These are phyloP conservation scores for Philopedon plagiatum DNA, from an alignment of 2,888 invertebrate species.

Conservation along the genomic window DNA sequence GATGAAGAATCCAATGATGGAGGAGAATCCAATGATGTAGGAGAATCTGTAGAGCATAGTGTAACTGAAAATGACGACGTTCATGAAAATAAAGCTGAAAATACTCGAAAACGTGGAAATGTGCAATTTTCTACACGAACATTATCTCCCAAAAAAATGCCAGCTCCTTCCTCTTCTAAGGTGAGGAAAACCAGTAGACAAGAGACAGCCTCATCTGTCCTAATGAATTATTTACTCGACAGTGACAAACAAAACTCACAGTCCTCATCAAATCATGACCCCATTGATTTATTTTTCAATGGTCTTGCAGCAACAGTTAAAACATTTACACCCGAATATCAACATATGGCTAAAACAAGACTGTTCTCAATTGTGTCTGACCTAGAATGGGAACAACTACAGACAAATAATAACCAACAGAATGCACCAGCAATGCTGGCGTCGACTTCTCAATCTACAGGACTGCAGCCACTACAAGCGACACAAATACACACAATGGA, in stretches of 20 bases:
- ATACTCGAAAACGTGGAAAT: conserved; percentile 5
- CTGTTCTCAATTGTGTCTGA: conserved; percentile 12
- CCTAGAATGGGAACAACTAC: neutral
- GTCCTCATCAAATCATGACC: conserved; percentile 8
- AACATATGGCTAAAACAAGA: conserved; percentile 9
- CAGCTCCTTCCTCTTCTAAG: neutral
- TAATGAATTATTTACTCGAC: conserved; percentile 17
- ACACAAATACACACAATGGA: neutral
- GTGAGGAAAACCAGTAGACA: conserved; percentile 9
- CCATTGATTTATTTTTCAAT: conserved; percentile 11
- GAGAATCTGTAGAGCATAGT: neutral
- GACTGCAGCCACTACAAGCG: no score
- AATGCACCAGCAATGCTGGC: conserved; percentile 9
- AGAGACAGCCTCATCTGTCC: neutral
- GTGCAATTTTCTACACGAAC: conserved; percentile 8
- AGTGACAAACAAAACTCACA: conserved; percentile 4
- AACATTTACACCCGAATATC: conserved; percentile 23
- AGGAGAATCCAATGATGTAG: conserved; percentile 2
- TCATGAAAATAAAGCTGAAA: neutral
- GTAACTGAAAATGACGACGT: neutral
- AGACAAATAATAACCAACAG: conserved; percentile 2
- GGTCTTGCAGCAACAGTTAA: conserved; percentile 20
- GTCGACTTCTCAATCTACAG: neutral
- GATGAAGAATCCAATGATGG: neutral
- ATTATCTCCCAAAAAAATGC: conserved; percentile 12